phyloP scores from a whole-genome alignment of 2,797 vertebrate genomes.

The Gallinago solitaria region DNA sequence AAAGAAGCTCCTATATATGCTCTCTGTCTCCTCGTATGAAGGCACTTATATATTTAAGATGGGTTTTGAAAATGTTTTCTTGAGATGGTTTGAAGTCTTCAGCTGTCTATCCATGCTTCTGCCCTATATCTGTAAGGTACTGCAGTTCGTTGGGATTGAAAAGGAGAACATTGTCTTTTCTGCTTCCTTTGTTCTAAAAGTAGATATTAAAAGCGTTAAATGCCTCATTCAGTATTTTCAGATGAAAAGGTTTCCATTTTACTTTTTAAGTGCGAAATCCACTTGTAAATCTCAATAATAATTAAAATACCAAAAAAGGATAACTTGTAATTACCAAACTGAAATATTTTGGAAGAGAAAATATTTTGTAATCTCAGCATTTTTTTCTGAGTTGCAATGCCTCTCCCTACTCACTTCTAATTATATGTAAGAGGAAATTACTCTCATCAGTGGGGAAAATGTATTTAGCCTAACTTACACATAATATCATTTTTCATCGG shows the following conservation, averaged over 20 bases:
- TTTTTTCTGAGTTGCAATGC: neutral
- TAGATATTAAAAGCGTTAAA: neutral
- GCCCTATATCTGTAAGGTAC: neutral
- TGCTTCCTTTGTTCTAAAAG: neutral
- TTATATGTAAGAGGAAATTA: slow-evolving; percentile 14
- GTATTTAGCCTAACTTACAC: neutral
- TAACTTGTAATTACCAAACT: slow-evolving; percentile 10
- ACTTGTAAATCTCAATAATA: slow-evolving; percentile 16
- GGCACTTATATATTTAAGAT: neutral
- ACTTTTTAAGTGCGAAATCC: neutral
- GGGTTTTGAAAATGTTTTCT: neutral
- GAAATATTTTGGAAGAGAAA: slow-evolving; percentile 38
- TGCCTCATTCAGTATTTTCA: neutral
- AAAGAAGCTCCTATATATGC: neutral
- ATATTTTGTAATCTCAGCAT: neutral
- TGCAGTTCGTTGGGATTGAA: neutral
- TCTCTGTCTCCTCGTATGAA: neutral
- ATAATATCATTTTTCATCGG: neutral
- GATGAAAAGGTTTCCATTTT: neutral
- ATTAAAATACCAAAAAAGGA: neutral
- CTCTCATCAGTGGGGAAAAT: neutral
- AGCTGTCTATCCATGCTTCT: neutral
- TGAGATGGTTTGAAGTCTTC: neutral
- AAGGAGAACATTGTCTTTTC: neutral
- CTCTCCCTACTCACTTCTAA: neutral